Evolutionary conservation across 2,113 vertebrate genomes (phyloP), one percentile per base, ranked within the genome.

Genomic region (Panthera leo): DNA sequence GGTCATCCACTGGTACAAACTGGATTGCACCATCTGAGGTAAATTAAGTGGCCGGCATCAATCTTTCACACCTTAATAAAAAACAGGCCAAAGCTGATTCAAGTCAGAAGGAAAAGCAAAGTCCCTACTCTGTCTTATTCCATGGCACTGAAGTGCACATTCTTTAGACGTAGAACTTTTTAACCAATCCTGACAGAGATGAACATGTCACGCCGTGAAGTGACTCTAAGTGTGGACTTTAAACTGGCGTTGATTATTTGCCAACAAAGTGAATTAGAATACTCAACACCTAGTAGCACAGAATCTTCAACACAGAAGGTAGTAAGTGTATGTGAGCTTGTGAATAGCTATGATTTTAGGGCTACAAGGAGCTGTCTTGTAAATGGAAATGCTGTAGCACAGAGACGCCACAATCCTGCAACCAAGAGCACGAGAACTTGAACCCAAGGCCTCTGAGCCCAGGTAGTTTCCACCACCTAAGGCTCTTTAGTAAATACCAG

Each of bases 31-130:
- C 71, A 91, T 75, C 61, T 94, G 87, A 95, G 55, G n/a, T 92
- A 73, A 89, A 88, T 93, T 96, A 93, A 75, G 53, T 48, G 67
- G 83, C 68, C 67, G 45, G 25, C 67, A 71, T 68, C 12, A 80
- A 68, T 89, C 73, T 92, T 97, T 83, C 63, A 92, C 82, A 97
- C 55, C 75, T 89, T 96, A 88, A 90, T 75, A 92, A 97, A 85
- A 95, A 51, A 48, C 55, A 97, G 86, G 15, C 75, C 53, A 73
- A 51, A 75, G 85, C 63, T 45, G 55, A 92, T 58, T 87, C 65
- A 93, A 85, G 34, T 82, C 34, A 65, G 51, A 91, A 48, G 51
- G 34, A 84, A 95, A 83, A 89, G 25, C 25, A 23, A 91, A 80
- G 11, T 67, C 53, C 67, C 76, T 65, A 4, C 1, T 53, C 31